Base-by-base conservation (phyloP, 2,888 invertebrate species). In the Shargacucullia verbasci region DNA sequence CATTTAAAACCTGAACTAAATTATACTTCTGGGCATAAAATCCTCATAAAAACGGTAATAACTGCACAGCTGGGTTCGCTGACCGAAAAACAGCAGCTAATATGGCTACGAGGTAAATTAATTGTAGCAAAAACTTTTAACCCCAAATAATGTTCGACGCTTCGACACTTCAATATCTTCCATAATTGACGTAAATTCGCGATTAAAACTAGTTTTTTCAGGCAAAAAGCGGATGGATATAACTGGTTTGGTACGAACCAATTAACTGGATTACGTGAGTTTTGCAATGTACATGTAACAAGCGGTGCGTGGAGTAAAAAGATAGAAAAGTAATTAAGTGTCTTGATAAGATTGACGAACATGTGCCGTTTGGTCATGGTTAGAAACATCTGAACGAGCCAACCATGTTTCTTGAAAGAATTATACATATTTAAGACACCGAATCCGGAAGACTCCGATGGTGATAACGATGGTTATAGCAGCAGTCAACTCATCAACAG, bases 191-290 rank as follows among this genome's bases (percentile, higher is more conserved):
- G 57, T 53, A 29, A 29, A 9, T 9, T 29, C 9, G 14, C 65
- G 71, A 71, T 67, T 33, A 64, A 12, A 58, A 66, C 66, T n/a
- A 29, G 66, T 67, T 70, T 15, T 40, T 57, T 52, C 25, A 20
- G 48, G 4, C 45, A 64, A 67, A 66, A 67, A 67, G 58, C 64
- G 49, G 50, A 70, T 58, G 48, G 41, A 45, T 45, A 20, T 13
- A 59, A 66, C 66, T 45, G 46, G 67, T 68, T 65, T 59, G 10
- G 29, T 70, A 29, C 29, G 67, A 39, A 38, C 62, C 39, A 73
- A 72, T 70, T 68, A 75, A 53, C 57, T 49, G 63, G 50, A 66
- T 71, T 72, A 73, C 65, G 68, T 50, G 45, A 60, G 56, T 79
- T 73, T 76, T 58, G 73, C 71, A 78, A 59, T 49, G 75, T 71